phyloP scores from a whole-genome alignment of 1,140 invertebrate species.

The Anastatus disparis region DNA sequence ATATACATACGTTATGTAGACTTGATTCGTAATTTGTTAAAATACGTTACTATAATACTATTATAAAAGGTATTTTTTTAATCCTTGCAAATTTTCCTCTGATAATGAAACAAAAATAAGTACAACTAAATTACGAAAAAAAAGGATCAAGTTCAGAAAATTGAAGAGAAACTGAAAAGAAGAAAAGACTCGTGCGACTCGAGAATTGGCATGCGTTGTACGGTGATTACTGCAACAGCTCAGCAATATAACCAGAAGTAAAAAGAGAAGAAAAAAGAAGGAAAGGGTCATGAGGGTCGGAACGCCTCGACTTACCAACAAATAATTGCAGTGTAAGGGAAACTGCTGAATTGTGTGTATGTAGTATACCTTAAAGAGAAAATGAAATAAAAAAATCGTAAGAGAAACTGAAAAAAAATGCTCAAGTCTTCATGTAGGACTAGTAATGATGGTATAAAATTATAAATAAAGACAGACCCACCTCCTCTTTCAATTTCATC shows the following conservation, averaged over 20 bases:
- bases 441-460: neutral
- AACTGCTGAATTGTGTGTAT: no score
- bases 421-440: no score
- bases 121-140: no score
- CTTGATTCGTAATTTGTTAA: no score
- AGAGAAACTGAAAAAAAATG: no score
- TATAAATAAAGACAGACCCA: neutral
- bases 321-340: slow-evolving; percentile 54
- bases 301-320: slow-evolving; percentile 58
- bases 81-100: no score
- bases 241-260: no score
- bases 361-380: no score
- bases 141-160: neutral
- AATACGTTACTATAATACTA: no score
- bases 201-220: slow-evolving; percentile 11
- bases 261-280: neutral
- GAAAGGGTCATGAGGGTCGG: slow-evolving; percentile 57
- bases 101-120: no score
- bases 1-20: no score
- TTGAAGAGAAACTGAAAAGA: neutral
- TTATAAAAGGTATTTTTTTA: no score
- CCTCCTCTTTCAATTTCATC: slow-evolving; percentile 1
- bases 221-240: slow-evolving; percentile 60
- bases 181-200: slow-evolving; percentile 22
- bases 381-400: neutral